Base-by-base conservation (phyloP, 2,113 vertebrate genomes). In the Brachyhypopomus gauderio region DNA sequence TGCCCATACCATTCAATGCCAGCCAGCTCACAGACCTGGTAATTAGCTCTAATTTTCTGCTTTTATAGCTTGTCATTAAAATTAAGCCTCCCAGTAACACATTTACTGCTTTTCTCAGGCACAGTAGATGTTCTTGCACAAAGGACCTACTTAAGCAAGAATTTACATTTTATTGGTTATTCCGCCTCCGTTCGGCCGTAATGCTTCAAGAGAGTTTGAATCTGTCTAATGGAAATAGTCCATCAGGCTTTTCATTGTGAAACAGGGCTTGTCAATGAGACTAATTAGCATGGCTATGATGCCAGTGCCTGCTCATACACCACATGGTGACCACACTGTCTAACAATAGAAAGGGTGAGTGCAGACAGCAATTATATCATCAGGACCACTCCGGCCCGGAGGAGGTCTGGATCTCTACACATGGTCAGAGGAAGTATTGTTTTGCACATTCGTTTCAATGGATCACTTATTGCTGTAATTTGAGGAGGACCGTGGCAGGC, bases 11-110 rank as follows among this genome's bases (percentile, higher is more conserved):
- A 80, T 83, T 80, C 80, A 27, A 78, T 30, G 60, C 52, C 82
- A 58, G 75, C 77, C 72, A 55, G 36, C 64, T 76, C 64, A 64
- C 77, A 72, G n/a, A 80, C 80, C 74, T 38, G 27, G 66, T 82
- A 85, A 85, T 86, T 86, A 88, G 73, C 82, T 78, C 76, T 86
- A 84, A 86, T 85, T 85, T 80, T 69, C 77, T 76, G 78, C 64
- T 82, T 82, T 85, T 85, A 88, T 85, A 78, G 78, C 84, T 69
- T 41, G 67, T 72, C 82, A 84, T 87, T 82, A 85, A 85, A 88
- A 83, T 85, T 76, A 86, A 81, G 81, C 83, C 83, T 83, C 75
- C 80, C 56, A 85, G 80, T 81, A 78, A 85, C 41, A 60, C 71
- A 78, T 83, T 85, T 86, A 81, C 80, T 74, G 70, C 81, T 78